Conservation (phyloP, 1,140 invertebrate species). For the Pteromalus puparum region DNA sequence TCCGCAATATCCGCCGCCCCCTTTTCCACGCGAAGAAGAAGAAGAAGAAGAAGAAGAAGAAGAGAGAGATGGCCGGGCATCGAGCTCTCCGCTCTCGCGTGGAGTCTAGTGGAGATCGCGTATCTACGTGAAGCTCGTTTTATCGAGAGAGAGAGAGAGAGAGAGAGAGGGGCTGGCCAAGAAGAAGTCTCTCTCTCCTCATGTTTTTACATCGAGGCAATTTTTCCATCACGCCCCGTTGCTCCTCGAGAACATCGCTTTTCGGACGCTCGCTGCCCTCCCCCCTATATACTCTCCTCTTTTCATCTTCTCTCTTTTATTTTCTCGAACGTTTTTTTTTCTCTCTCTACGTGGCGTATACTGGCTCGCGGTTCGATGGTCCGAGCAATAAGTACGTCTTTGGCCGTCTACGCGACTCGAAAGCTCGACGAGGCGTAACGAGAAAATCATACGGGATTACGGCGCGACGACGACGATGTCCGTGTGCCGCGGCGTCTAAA, state of each 20-base stretch:
- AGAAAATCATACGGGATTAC: slow-evolving; percentile 61
- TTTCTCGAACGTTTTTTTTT: background rate
- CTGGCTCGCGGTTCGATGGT: slow-evolving; percentile 37
- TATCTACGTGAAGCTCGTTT: slow-evolving; percentile 65
- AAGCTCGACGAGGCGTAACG: slow-evolving; percentile 61
- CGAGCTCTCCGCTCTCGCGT: slow-evolving; percentile 33
- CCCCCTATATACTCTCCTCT: slow-evolving; percentile 20
- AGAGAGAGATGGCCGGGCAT: slow-evolving; percentile 22
- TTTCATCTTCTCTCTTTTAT: slow-evolving; percentile 45
- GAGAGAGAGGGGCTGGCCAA: slow-evolving; percentile 46
- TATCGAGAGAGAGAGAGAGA: slow-evolving; percentile 63
- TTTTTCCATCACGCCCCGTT: slow-evolving; percentile 74
- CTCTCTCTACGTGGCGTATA: background rate
- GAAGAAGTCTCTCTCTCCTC: slow-evolving; percentile 67
- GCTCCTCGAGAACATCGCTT: slow-evolving; percentile 64
- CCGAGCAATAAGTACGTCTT: slow-evolving; percentile 56
- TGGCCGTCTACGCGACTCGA: slow-evolving; percentile 62
- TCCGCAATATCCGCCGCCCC: background rate
- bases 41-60: background rate
- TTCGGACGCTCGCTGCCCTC: slow-evolving; percentile 58
- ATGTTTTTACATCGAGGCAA: slow-evolving; percentile 77
- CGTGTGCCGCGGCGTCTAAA: background rate
- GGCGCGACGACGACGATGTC: background rate
- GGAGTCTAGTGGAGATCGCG: slow-evolving; percentile 57
- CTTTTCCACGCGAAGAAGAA: background rate